phyloP scores from a whole-genome alignment of 2,113 vertebrate species.

The Acanthisitta chloris region DNA sequence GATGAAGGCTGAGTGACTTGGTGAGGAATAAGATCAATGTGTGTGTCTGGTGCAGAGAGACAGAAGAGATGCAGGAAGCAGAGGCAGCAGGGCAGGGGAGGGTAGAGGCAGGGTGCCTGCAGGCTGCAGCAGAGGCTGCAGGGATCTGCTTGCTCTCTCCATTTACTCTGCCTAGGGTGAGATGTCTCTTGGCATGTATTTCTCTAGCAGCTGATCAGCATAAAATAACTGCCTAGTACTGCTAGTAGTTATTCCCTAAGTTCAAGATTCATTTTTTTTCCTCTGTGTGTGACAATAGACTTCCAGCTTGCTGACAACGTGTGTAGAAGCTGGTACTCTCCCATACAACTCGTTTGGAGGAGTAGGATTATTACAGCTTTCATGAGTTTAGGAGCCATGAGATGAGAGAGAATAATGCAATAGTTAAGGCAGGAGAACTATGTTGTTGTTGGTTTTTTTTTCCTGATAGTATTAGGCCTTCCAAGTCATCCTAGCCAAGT shows the following conservation, averaged over 20 bases:
- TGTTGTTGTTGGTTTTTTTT: fast-evolving
- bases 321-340: neutral
- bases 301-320: neutral
- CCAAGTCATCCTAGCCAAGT: neutral
- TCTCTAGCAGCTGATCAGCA: neutral
- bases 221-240: neutral
- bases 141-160: neutral
- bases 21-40: fast-evolving
- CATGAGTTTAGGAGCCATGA: neutral
- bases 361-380: neutral
- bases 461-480: neutral
- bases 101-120: too few species aligned
- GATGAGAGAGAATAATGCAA: neutral
- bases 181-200: neutral
- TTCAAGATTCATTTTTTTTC: neutral
- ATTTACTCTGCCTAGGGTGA: neutral
- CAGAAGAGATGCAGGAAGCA: neutral
- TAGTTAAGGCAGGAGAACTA: neutral
- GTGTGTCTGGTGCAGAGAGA: fast-evolving
- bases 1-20: neutral
- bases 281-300: fast-evolving
- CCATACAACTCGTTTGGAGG: neutral
- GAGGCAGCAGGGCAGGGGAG: neutral
- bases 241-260: neutral
- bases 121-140: neutral